These are phyloP conservation scores for Temnopleurus reevesii DNA, from an alignment of 53 echinoderm and acorn worm species.

Conservation along the genomic window DNA sequence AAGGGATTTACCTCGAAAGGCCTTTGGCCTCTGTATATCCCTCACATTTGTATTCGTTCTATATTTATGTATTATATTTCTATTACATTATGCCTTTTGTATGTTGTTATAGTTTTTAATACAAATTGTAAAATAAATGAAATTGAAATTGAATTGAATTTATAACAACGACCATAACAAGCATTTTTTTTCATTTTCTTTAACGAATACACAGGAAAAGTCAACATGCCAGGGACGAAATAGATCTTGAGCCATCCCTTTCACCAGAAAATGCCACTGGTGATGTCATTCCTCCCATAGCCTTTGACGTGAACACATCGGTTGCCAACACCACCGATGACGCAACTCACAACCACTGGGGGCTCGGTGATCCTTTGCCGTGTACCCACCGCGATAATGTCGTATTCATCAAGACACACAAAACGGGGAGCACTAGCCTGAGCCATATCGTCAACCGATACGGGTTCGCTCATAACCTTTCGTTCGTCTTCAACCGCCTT, in stretches of 20 bases:
- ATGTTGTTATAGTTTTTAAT: no score
- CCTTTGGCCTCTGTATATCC: no score
- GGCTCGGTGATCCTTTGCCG: neutral
- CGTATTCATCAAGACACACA: conserved; percentile 81
- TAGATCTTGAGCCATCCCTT: neutral
- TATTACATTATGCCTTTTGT: no score
- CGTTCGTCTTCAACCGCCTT: conserved; percentile 66
- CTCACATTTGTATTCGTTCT: no score
- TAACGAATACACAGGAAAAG: no score
- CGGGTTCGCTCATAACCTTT: conserved; percentile 64
- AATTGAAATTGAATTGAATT: no score
- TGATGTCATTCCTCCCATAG: conserved; percentile 47
- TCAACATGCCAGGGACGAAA: no score
- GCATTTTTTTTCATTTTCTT: no score
- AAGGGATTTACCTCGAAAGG: no score
- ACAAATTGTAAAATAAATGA: no score
- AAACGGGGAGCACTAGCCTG: conserved; percentile 83
- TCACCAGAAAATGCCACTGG: conserved; percentile 17
- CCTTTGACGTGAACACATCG: conserved; percentile 25
- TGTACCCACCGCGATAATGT: conserved; percentile 59
- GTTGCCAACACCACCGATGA: neutral
- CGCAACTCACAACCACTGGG: neutral
- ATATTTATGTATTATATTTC: no score
- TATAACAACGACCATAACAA: no score
- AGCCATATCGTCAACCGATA: conserved; percentile 73